phyloP scores from a whole-genome alignment of 1,140 invertebrate genomes.

The Saccostrea cuccullata region DNA sequence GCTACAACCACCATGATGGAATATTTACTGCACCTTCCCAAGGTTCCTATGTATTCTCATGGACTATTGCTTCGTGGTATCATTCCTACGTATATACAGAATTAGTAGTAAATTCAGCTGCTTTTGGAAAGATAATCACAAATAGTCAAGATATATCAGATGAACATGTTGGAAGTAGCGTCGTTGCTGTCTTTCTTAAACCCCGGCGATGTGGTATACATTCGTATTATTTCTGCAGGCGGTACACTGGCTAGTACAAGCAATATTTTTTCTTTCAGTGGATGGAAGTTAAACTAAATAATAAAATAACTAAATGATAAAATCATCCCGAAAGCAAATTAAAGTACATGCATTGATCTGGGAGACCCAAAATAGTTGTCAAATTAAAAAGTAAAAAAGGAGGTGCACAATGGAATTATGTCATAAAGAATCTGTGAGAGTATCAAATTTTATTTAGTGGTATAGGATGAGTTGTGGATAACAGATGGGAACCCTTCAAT shows the following conservation, averaged over 20 bases:
- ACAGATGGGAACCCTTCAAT: no score
- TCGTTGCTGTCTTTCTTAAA: background rate
- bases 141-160: background rate
- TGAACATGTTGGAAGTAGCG: background rate
- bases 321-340: no score
- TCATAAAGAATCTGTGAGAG: no score
- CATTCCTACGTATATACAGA: background rate
- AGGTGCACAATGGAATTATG: no score
- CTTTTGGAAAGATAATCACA: background rate
- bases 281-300: background rate
- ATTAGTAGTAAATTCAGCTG: background rate
- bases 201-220: background rate
- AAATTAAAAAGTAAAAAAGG: no score
- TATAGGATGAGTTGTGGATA: no score
- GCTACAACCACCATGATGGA: conserved; percentile 3
- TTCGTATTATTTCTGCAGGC: background rate
- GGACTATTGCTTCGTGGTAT: background rate
- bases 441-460: no score
- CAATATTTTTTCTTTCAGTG: background rate
- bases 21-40: conserved; percentile 13
- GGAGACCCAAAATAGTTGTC: no score
- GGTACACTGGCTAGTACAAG: background rate
- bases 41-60: background rate
- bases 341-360: no score
- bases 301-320: no score